phyloP scores from a whole-genome alignment of 2,797 vertebrate species.

The Miichthys miiuy region DNA sequence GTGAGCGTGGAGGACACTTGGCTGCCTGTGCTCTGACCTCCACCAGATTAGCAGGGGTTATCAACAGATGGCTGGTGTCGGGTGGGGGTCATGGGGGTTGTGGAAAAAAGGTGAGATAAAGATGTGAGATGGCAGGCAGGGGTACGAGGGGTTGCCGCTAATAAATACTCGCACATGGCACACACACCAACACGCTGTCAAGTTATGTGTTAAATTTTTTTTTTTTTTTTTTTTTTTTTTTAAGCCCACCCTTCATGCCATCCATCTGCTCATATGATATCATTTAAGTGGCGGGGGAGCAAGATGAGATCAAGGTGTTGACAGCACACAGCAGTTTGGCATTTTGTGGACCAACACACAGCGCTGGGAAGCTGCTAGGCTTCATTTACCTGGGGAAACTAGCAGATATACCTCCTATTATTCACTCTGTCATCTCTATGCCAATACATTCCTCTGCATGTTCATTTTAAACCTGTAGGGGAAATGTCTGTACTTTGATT shows the following conservation, averaged over 20 bases:
- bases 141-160: slow-evolving; percentile 31
- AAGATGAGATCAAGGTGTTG: slow-evolving; percentile 22
- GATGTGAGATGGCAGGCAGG: slow-evolving; percentile 39
- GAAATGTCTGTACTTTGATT: neutral
- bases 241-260: neutral
- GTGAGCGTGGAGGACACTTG: slow-evolving; percentile 50
- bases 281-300: slow-evolving; percentile 26
- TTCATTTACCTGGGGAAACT: neutral
- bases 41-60: slow-evolving; percentile 76
- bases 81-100: slow-evolving; percentile 31
- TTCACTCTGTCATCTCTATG: no score
- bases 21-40: slow-evolving; percentile 74
- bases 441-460: no score
- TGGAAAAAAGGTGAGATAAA: slow-evolving; percentile 57
- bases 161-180: slow-evolving; percentile 49
- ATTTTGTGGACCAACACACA: neutral
- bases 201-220: slow-evolving; percentile 48
- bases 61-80: slow-evolving; percentile 74
- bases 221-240: neutral
- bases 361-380: neutral
- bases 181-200: slow-evolving; percentile 18
- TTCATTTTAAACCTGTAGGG: neutral
- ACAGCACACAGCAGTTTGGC: neutral
- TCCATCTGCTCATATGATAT: slow-evolving; percentile 45
- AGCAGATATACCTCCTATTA: no score